Evolutionary conservation across 2,113 vertebrate genomes (phyloP).

Genomic region (Anhinga anhinga): DNA sequence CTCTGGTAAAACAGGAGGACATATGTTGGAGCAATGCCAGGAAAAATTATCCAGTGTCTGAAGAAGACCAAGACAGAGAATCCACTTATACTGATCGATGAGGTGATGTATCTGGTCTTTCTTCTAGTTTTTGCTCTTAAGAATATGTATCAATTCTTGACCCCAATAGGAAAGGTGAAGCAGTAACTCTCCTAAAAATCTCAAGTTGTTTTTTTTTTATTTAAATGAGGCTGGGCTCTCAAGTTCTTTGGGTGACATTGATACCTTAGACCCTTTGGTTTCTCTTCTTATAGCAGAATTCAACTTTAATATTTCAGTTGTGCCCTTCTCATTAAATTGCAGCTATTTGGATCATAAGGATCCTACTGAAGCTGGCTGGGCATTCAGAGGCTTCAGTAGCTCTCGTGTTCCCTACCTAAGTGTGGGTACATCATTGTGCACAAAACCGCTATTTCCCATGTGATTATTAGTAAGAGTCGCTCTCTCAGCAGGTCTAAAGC

Average conservation of each 20-base stretch:
- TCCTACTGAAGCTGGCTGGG: neutral
- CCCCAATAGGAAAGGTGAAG: neutral
- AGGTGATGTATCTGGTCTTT: constrained; percentile 73
- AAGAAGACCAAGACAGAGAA: constrained; percentile 99
- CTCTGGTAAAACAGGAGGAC: constrained; percentile 84
- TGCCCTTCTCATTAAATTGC: neutral
- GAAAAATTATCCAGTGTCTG: constrained; percentile 97
- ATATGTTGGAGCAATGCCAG: constrained; percentile 97
- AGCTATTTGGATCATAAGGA: neutral
- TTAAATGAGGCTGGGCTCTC: neutral
- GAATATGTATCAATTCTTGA: neutral
- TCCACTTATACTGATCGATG: constrained; percentile 92
- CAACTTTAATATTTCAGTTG: neutral
- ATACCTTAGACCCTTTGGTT: neutral
- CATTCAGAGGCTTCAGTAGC: neutral
- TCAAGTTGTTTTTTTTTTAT: neutral
- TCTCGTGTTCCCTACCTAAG: neutral
- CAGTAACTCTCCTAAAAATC: neutral
- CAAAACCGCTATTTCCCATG: neutral
- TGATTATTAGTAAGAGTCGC: neutral
- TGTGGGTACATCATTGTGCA: neutral
- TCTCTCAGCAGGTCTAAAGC: neutral
- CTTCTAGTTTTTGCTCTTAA: neutral
- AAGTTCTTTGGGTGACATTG: neutral
- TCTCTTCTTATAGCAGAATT: neutral